Percentiles rank a stretch among this genome's conserved stretches.
phyloP scores from a whole-genome alignment of 2,113 vertebrate species.

The Limnothrissa miodon region DNA sequence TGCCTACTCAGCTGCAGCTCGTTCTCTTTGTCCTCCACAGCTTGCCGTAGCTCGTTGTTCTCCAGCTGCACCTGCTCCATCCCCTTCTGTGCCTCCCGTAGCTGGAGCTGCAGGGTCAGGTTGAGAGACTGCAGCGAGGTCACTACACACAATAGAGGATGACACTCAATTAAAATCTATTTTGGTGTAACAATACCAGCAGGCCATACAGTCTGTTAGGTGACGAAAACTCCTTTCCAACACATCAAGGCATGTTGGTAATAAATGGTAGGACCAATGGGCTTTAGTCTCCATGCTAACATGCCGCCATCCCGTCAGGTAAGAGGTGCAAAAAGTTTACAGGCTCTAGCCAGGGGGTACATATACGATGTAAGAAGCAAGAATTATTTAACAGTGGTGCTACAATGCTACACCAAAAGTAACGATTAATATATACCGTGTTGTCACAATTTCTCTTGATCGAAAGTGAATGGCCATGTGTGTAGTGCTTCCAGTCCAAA shows the following conservation, averaged over 20 bases:
- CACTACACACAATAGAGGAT: conserved; percentile 54
- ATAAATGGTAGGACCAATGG: no score
- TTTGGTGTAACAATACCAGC: not conserved
- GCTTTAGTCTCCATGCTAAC: no score
- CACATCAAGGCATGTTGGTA: no score
- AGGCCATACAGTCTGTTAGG: not conserved
- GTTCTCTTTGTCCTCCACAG: conserved; percentile 72
- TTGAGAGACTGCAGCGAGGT: conserved; percentile 77
- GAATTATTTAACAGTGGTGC: no score
- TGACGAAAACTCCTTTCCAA: not conserved
- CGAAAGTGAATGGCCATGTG: no score
- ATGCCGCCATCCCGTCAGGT: no score
- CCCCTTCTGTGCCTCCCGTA: conserved; percentile 68
- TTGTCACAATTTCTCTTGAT: no score
- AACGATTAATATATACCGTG: no score
- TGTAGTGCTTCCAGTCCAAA: not conserved
- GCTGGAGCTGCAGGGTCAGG: conserved; percentile 74
- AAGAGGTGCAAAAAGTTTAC: no score
- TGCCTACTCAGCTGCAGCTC: conserved; percentile 72
- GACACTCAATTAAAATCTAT: conserved; percentile 6
- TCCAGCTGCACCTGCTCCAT: conserved; percentile 76
- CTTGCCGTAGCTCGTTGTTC: conserved; percentile 72
- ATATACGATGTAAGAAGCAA: no score
- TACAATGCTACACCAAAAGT: no score
- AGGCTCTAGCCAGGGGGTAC: no score